Percentiles rank a stretch among this genome's conserved stretches.
These are phyloP conservation scores for Leptinotarsa haldemani DNA, from an alignment of 2,888 invertebrate genomes.

Conservation along the genomic window DNA sequence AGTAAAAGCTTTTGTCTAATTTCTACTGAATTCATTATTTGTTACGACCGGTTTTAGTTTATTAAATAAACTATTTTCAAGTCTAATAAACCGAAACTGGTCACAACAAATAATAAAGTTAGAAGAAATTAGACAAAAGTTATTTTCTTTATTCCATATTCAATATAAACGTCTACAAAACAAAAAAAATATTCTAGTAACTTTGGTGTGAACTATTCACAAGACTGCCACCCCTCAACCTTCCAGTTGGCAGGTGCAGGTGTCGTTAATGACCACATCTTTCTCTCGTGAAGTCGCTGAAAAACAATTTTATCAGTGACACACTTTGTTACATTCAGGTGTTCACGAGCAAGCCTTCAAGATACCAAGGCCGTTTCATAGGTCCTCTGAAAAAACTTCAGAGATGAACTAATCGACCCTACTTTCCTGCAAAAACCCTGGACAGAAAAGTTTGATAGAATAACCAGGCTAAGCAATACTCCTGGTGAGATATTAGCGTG, in stretches of 20 bases:
- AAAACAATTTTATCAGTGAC: background rate
- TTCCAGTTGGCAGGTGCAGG: background rate
- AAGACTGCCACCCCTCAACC: background rate
- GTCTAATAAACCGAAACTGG: no score
- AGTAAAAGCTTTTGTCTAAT: no score
- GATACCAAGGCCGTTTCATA: slow-evolving; percentile 11
- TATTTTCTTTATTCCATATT: no score
- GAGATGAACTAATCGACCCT: slow-evolving; percentile 17
- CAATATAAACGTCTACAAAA: no score
- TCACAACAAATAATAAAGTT: no score
- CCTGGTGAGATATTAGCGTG: slow-evolving; percentile 20
- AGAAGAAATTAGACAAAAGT: no score
- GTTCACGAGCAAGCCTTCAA: slow-evolving; percentile 1
- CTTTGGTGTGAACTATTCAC: background rate
- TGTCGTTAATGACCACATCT: background rate
- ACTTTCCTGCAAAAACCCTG: slow-evolving; percentile 15
- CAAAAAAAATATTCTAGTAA: no score
- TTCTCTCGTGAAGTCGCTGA: background rate
- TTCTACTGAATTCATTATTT: no score
- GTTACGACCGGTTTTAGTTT: no score
- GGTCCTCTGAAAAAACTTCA: slow-evolving; percentile 11
- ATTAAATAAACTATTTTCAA: no score
- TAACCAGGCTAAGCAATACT: slow-evolving; percentile 26
- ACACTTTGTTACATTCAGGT: background rate
- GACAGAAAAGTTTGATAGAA: slow-evolving; percentile 21